Evolutionary conservation across 1,140 invertebrate genomes (phyloP), one percentile per base, ranked within the genome.

Genomic region (Elymnias hypermnestra): DNA sequence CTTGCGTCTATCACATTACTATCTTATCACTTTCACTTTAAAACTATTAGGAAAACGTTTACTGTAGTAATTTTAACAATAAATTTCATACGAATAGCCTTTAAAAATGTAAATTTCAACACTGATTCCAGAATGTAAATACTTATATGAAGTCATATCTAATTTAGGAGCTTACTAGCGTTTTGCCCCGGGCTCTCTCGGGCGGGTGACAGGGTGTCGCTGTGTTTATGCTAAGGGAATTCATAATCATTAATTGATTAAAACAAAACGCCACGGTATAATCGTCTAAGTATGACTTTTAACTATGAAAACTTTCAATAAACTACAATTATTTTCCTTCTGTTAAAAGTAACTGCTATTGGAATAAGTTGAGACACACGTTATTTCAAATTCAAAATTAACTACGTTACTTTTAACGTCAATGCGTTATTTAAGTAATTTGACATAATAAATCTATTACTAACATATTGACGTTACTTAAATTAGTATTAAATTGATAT

Each of bases 161-260:
- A 70, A 67, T 59, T 81, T 84, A 83, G 76, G 81, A 84, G 81
- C 81, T 84, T 84, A 84, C 75, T 82, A 84, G 77, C 77, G 75
- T 84, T 82, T 84, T 82, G 74, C 56, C 71, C 74, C 78, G 78
- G 63, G 67, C 52, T 45, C 50, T 60, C 70, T 72, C 81, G 81
- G 77, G 72, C 67, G 81, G 81, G 68, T 79, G 77, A 83, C 81
- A 84, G 81, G 81, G 81, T 83, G 81, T 77, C 78, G 78, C 73
- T 79, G 72, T 78, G 57, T 72, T 77, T 77, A 77, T 72, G 63
- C 72, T 84, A 79, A 82, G 81, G 47, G 58, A 21, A 76, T 45
- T 55, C 42, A 42, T 50, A 33, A 38, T 53, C 51, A 52, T 39
- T 48, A 35, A 40, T 9, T 10, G 23, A 35, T 33, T 29, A 26